Evolutionary conservation across 2,888 invertebrate species (phyloP), one percentile per base, ranked within the genome.

Genomic region (Drosophila antonietae): DNA sequence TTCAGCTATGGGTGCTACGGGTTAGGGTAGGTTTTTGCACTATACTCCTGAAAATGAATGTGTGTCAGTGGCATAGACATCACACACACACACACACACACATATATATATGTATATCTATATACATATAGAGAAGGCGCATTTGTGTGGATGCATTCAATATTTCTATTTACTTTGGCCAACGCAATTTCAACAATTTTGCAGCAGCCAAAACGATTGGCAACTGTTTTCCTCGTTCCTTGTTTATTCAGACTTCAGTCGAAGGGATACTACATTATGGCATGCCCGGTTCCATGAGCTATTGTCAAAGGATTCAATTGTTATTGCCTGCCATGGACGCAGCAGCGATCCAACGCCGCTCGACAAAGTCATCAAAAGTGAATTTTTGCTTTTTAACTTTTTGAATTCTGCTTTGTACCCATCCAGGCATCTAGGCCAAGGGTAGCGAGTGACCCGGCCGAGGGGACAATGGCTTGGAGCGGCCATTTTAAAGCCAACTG

Each of bases 371-470:
- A 91, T 61, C 81, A 76, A 91, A 90, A 91, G 90, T 87, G 83
- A 90, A 86, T 91, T 88, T 83, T 90, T 86, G 82, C 91, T 91
- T 91, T 91, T 91, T 91, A 91, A 91, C 91, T 91, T 91, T 85
- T 88, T 70, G 81, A 87, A 87, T 88, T 86, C 68, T 49, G 43
- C 61, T 62, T 52, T 58, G 60, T 51, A 28, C 44, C 52, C 28
- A 55, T 56, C 14, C 66, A 59, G 31, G 20, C 37, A 65, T 28
- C 10, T 2, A 3, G 41, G 35, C 59, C 46, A 44, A 60, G 60
- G 68, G 64, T 18, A 14, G 18, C 46, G 47, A 15, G 18, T 18
- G 10, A 6, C 4, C 10, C 41, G 28, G n/a, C 20, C 20, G 51
- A 52, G 39, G 57, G 18, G 6, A 20, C 43, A 43, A 31, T 8